Evolutionary conservation across 2,113 vertebrate genomes (phyloP).

Genomic region (Oophaga pumilio): DNA sequence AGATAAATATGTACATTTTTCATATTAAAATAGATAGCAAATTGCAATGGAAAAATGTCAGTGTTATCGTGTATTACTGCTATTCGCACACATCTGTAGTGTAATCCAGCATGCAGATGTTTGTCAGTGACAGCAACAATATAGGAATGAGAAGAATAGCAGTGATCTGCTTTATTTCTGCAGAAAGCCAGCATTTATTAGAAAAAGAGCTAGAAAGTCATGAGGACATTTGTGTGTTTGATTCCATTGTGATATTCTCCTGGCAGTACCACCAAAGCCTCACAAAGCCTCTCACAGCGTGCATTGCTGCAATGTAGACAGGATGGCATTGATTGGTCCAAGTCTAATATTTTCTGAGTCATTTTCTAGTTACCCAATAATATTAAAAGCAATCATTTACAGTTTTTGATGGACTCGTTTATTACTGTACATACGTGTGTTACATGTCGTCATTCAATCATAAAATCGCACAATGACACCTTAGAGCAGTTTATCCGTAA

Average conservation of each 20-base stretch:
- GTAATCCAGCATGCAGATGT: background rate
- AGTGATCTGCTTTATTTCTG: slow-evolving; percentile 37
- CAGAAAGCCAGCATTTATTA: slow-evolving; percentile 53
- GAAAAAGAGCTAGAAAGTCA: slow-evolving; percentile 59
- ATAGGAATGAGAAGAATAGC: background rate
- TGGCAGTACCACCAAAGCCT: slow-evolving; percentile 57
- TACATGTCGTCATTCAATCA: too few species aligned
- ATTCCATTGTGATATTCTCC: slow-evolving; percentile 53
- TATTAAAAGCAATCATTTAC: background rate
- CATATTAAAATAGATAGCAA: background rate
- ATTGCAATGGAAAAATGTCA: background rate
- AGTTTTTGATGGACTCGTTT: background rate
- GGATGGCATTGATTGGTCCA: background rate
- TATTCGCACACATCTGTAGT: background rate
- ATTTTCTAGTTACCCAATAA: background rate
- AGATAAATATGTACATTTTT: too few species aligned
- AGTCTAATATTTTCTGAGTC: too few species aligned
- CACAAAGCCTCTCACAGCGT: slow-evolving; percentile 58
- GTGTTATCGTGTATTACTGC: background rate
- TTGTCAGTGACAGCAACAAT: background rate
- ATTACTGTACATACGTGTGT: too few species aligned
- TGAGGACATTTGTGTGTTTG: slow-evolving; percentile 62
- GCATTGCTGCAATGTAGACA: slow-evolving; percentile 7
- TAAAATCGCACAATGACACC: too few species aligned
- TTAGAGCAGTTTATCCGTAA: too few species aligned